Conservation (phyloP, 2,888 invertebrate genomes). For the Hermaeophaga mercurialis region DNA sequence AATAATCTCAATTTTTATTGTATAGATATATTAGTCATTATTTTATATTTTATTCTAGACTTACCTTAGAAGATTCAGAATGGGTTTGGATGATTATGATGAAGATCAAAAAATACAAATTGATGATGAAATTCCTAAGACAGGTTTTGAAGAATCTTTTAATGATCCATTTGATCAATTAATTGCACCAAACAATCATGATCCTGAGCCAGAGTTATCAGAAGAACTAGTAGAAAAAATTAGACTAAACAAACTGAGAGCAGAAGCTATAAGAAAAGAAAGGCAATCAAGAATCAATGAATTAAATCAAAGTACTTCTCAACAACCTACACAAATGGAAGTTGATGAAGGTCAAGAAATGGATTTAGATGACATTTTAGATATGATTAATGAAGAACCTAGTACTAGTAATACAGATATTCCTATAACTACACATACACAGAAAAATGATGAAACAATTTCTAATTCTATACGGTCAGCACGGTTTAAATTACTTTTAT, state of each 20-base stretch:
- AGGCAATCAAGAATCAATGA: constrained; percentile 40
- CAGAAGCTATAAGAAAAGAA: constrained; percentile 52
- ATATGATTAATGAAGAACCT: constrained; percentile 11
- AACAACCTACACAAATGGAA: constrained; percentile 11
- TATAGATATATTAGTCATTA: neutral
- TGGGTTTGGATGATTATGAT: constrained; percentile 60
- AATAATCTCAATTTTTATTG: too few relatives aligned
- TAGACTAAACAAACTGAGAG: constrained; percentile 57
- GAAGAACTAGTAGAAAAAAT: constrained; percentile 74
- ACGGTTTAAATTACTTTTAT: neutral
- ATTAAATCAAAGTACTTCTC: constrained; percentile 23
- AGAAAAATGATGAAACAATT: constrained; percentile 5
- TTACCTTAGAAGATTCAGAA: constrained; percentile 69
- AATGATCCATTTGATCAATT: constrained; percentile 37
- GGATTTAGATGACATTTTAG: constrained; percentile 19
- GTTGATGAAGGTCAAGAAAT: constrained; percentile 10
- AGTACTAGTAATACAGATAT: neutral
- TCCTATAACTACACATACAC: neutral
- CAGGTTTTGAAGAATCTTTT: constrained; percentile 60
- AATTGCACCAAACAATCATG: constrained; percentile 14
- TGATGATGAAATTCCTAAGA: constrained; percentile 57
- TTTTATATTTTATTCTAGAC: constrained; percentile 58
- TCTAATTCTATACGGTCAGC: constrained; percentile 11
- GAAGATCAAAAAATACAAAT: constrained; percentile 58
- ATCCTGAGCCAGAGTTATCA: constrained; percentile 51